Conservation (phyloP, 2,797 vertebrate species). For the Xerus rutilus region DNA sequence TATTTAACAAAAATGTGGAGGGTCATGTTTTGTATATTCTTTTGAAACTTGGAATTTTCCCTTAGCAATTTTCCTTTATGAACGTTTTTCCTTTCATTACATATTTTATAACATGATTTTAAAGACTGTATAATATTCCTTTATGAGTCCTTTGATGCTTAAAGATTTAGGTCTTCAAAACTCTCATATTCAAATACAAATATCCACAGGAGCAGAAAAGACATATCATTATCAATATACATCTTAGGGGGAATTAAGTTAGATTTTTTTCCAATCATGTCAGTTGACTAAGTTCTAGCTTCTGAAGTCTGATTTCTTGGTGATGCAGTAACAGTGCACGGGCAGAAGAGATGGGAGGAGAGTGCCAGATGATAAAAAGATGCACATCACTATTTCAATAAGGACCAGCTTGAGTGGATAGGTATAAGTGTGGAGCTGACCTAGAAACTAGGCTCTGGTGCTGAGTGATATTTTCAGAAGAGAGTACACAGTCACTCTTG, state of each 20-base stretch:
- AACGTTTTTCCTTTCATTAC: not conserved
- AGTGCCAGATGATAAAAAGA: not conserved
- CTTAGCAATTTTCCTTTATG: not conserved
- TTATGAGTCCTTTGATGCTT: conserved; percentile 6
- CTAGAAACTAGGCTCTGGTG: not conserved
- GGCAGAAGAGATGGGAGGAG: not conserved
- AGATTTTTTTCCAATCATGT: not conserved
- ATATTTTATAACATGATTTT: not conserved
- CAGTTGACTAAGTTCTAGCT: not conserved
- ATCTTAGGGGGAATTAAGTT: conserved; percentile 29
- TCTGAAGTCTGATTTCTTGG: not conserved
- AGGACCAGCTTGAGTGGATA: not conserved
- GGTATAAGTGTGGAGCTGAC: not conserved
- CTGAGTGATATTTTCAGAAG: not conserved
- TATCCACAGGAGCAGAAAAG: not conserved
- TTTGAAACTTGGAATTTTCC: conserved; percentile 9
- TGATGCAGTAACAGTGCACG: not conserved
- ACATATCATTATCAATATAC: not conserved
- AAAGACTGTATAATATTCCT: not conserved
- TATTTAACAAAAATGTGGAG: not conserved
- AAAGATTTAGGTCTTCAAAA: not conserved
- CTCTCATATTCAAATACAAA: not conserved
- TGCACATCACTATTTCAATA: not conserved
- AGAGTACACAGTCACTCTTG: not conserved
- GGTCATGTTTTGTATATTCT: not conserved